Conservation (phyloP, 2,888 invertebrate genomes). For the Hemicrepidius hirtus region DNA sequence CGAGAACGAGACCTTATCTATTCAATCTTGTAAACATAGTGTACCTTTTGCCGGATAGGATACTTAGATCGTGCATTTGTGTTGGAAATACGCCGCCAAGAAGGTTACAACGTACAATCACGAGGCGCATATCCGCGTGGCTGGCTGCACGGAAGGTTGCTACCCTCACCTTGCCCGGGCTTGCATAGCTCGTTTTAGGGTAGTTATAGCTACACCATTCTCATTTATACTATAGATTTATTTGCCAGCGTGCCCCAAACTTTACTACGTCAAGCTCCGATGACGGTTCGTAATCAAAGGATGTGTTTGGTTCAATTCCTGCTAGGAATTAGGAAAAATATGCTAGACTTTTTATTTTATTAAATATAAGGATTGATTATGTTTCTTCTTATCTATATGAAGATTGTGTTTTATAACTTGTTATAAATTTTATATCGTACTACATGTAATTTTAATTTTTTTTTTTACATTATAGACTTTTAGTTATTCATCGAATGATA, state of each 20-base stretch:
- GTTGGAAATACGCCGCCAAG: conserved; percentile 46
- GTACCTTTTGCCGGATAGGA: conserved; percentile 14
- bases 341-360: neutral
- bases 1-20: neutral
- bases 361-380: too few species aligned
- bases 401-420: too few species aligned
- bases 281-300: conserved; percentile 20
- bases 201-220: conserved; percentile 55
- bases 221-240: conserved; percentile 43
- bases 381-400: too few species aligned
- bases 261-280: conserved; percentile 21
- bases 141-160: conserved; percentile 63
- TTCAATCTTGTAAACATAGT: conserved; percentile 21
- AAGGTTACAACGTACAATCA: conserved; percentile 57
- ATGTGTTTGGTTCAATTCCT: neutral
- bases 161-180: conserved; percentile 67
- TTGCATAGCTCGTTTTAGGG: conserved; percentile 59
- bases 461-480: too few species aligned
- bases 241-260: conserved; percentile 31
- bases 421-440: too few species aligned
- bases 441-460: too few species aligned
- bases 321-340: neutral
- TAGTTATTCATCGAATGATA: too few species aligned
- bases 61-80: conserved; percentile 27
- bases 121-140: conserved; percentile 58